phyloP scores from a whole-genome alignment of 2,888 invertebrate species.

The Drosophila basisetae region DNA sequence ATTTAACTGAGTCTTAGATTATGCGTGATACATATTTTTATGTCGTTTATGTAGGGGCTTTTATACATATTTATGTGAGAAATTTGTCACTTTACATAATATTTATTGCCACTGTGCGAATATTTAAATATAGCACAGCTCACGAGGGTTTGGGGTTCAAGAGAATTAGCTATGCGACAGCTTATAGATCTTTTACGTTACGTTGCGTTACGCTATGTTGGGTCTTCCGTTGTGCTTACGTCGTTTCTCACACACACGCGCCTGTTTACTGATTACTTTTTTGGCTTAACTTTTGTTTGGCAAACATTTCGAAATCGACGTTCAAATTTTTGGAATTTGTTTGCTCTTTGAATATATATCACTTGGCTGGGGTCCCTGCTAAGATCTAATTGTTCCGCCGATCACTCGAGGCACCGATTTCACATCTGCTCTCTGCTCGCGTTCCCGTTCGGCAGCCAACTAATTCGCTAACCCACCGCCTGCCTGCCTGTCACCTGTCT shows the following conservation, averaged over 20 bases:
- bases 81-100: slow-evolving; percentile 32
- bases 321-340: slow-evolving; percentile 4
- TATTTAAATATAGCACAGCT: slow-evolving; percentile 34
- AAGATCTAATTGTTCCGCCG: slow-evolving; percentile 28
- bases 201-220: slow-evolving; percentile 32
- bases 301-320: slow-evolving; percentile 41
- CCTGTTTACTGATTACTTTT: slow-evolving; percentile 21
- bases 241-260: slow-evolving; percentile 9
- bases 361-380: slow-evolving; percentile 32
- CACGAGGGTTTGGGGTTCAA: slow-evolving; percentile 23
- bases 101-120: slow-evolving; percentile 31
- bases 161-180: slow-evolving; percentile 8
- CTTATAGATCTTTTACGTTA: slow-evolving; percentile 18
- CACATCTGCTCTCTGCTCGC: slow-evolving; percentile 50
- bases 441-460: slow-evolving; percentile 63
- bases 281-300: slow-evolving; percentile 19
- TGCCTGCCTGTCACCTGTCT: slow-evolving; percentile 42
- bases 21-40: slow-evolving; percentile 14
- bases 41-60: not conserved
- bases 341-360: slow-evolving; percentile 18
- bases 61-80: not conserved
- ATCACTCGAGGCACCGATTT: slow-evolving; percentile 44
- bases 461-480: slow-evolving; percentile 59
- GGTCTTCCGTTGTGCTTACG: slow-evolving; percentile 35
- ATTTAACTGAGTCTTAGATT: slow-evolving; percentile 12